Evolutionary conservation across 2,113 vertebrate genomes (phyloP), one percentile per base, ranked within the genome.

Genomic region (Carassius carassius): DNA sequence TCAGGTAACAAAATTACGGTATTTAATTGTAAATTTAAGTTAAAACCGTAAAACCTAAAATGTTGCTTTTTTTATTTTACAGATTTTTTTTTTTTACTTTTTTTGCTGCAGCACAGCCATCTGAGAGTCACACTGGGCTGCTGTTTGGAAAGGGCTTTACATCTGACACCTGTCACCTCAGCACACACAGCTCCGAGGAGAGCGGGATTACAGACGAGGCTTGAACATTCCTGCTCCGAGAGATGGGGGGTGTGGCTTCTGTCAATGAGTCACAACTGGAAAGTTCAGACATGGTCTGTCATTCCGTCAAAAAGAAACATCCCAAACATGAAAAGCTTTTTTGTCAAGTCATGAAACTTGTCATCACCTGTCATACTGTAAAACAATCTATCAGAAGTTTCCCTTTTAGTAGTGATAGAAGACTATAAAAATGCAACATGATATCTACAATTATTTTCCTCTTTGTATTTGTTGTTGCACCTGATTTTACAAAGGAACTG

Each of bases 61-160:
- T 16, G 16, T 6, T 17, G 51, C 51, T 54, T 54, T 17, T 17
- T 54, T 54, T 51, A 16, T 51, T 51, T 16, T 17, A 16, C 14
- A 1, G 47, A 14, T 16, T 14, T 51, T 51, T 51, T 47, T 47
- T 47, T 47, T 12, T 11, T 2, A 1, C 2, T 29, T 29, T 29
- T 37, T 37, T 37, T 4, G 12, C 12, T 49, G 49, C 49, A 51
- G 41, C 19, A n/a, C 2, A 8, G 51, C 49, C 5, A 5, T 41
- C 19, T 72, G 67, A 47, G 47, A 69, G 5, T 70, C 91, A 81
- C 83, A 89, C 65, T 90, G 86, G 73, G 83, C 88, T 86, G 84
- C 87, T 93, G 90, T 95, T 94, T 94, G 90, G 87, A 92, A 87
- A 93, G 83, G 91, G 89, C 89, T 95, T 54, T 94, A 93, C 84